Evolutionary conservation across 1,140 invertebrate genomes (phyloP), one percentile per base, ranked within the genome.

Genomic region (Acarapis woodi): DNA sequence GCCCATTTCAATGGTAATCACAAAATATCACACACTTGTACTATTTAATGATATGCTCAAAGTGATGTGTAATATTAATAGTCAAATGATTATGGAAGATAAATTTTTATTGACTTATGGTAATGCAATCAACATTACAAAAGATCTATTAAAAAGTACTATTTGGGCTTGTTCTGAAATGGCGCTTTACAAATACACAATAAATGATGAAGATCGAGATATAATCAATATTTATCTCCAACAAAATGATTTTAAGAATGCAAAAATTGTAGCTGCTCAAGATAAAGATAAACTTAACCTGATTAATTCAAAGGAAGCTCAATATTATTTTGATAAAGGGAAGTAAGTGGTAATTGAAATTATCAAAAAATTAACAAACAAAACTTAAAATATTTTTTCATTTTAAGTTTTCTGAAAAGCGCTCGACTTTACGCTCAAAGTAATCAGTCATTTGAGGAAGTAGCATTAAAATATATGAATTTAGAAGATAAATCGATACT

Each of bases 381-480:
- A 19, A 12, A 4, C 4, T 6, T 19, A 14, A 18, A 10, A 18
- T 6, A 14, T 32, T 19, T 32, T 16, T 32, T 16, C 20, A 3
- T 18, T 32, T 16, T 4, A 4, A 32, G 32, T 12, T 32, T 18
- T 12, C 16, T 10, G 15, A 23, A 35, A 24, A 18, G 14, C 12
- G 34, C 34, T 25, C n/a, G 15, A 25, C 9, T 35, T 14, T 24
- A 35, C 9, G 34, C 23, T 0, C 67, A 79, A 47, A 83, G 79
- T 0, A 66, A 76, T 46, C 71, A 70, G n/a, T 77, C 78, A 10
- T 93, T 94, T 56, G 85, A 93, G 60, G 77, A 82, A 50, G 67
- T 93, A 18, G 76, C 79, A 25, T 59, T 94, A 0, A 90, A 90
- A 53, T 90, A 93, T 55, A 62, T 93, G 32, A 64, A 77, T 55